Conservation (phyloP, 1,140 invertebrate genomes). For the Lethocerus indicus region DNA sequence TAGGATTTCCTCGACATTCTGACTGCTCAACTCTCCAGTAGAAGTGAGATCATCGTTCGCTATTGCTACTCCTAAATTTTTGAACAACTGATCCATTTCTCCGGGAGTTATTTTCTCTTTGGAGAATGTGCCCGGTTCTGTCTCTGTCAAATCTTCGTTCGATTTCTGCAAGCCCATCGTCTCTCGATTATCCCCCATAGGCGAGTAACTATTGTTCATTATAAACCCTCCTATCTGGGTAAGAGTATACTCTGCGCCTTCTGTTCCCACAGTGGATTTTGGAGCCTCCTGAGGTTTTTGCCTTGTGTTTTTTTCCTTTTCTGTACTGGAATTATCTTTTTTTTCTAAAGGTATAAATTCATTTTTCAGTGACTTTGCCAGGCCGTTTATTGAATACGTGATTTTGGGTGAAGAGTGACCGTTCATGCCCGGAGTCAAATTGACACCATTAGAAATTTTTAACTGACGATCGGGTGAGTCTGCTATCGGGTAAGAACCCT, state of each 20-base stretch:
- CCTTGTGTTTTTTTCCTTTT: slow-evolving; percentile 2
- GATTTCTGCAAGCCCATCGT: slow-evolving; percentile 38
- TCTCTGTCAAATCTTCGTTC: slow-evolving; percentile 2
- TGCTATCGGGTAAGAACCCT: too few relatives aligned
- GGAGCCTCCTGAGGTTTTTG: slow-evolving; percentile 3
- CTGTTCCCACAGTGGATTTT: neutral
- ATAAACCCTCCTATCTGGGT: slow-evolving; percentile 22
- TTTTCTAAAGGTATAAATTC: slow-evolving; percentile 28
- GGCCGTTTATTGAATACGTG: slow-evolving; percentile 20
- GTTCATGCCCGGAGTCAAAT: slow-evolving; percentile 13
- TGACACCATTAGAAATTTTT: neutral
- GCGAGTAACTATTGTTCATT: slow-evolving; percentile 35
- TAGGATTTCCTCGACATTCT: slow-evolving; percentile 41
- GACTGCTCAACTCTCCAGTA: slow-evolving; percentile 30
- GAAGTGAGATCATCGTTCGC: slow-evolving; percentile 21
- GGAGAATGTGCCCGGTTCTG: too few relatives aligned
- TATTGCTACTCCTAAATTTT: slow-evolving; percentile 21
- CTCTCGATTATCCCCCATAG: slow-evolving; percentile 46
- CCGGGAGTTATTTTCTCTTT: neutral
- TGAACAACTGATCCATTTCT: slow-evolving; percentile 33
- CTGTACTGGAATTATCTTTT: slow-evolving; percentile 18
- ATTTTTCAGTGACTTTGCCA: slow-evolving; percentile 16
- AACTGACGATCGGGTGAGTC: too few relatives aligned
- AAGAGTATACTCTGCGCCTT: slow-evolving; percentile 4
- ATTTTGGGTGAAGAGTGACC: slow-evolving; percentile 19